A percentile compares a stretch with the other conserved stretches of the same genome.
These are phyloP conservation scores for Aramus guarauna DNA, from an alignment of 2,113 vertebrate species.

Conservation along the genomic window DNA sequence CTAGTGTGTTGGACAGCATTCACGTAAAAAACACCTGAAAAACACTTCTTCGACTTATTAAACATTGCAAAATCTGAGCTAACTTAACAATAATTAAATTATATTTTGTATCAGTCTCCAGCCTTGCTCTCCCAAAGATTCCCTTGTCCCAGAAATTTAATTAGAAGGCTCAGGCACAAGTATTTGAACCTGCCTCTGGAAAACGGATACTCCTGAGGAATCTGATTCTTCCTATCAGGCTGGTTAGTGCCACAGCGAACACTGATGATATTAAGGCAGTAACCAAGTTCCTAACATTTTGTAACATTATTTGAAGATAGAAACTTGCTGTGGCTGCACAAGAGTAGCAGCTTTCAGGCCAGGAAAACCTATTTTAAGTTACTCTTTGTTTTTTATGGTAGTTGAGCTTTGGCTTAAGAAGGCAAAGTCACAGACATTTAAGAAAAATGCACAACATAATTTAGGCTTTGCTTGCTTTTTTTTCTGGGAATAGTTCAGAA, in stretches of 20 bases:
- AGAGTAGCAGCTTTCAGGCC: not conserved
- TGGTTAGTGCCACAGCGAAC: not conserved
- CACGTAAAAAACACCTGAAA: not conserved
- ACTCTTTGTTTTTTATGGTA: not conserved
- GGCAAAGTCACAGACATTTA: not conserved
- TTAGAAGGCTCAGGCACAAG: not conserved
- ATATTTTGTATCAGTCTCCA: not conserved
- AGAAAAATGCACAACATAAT: not conserved
- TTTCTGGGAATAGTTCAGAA: not conserved
- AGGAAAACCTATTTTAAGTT: not conserved
- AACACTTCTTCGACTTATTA: not conserved
- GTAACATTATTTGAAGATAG: not conserved
- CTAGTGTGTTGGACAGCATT: not conserved
- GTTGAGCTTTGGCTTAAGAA: not conserved
- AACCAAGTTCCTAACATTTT: not conserved
- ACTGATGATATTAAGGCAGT: not conserved
- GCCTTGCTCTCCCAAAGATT: slow-evolving; percentile 1
- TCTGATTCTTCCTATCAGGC: not conserved
- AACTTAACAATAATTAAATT: not conserved
- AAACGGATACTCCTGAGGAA: not conserved
- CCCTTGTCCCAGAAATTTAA: not conserved
- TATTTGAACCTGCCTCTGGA: not conserved
- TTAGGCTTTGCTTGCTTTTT: not conserved
- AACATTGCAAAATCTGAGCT: not conserved
- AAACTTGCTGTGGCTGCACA: not conserved